Conservation (phyloP, 1,140 invertebrate species). For the Sitobion miscanthi region DNA sequence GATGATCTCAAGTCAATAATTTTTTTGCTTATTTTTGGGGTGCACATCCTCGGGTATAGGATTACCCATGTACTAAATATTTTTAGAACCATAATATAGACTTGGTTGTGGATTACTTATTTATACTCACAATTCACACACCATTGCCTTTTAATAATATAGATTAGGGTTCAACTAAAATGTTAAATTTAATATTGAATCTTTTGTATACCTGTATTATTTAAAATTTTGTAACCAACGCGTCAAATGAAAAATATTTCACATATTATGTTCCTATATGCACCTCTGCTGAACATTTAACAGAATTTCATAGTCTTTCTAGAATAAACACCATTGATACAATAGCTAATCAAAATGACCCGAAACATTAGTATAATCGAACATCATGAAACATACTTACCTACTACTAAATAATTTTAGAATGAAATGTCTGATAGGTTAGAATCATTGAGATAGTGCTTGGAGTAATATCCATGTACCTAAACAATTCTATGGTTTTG, state of each 20-base stretch:
- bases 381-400: not conserved
- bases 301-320: not conserved
- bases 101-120: no score
- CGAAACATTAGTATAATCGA: not conserved
- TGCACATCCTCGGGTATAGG: no score
- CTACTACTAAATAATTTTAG: not conserved
- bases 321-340: not conserved
- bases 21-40: no score
- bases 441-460: no score
- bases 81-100: no score
- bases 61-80: no score
- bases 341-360: not conserved
- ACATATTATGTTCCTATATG: not conserved
- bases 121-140: no score
- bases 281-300: not conserved
- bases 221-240: not conserved
- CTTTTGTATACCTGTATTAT: not conserved
- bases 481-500: no score
- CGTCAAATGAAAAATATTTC: not conserved
- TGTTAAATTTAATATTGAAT: not conserved
- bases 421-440: not conserved
- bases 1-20: no score
- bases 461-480: no score
- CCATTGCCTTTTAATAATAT: no score
- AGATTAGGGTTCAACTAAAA: not conserved